Evolutionary conservation across 1,140 invertebrate genomes (phyloP), one percentile per base, ranked within the genome.

Genomic region (Drosophila mojavensis): DNA sequence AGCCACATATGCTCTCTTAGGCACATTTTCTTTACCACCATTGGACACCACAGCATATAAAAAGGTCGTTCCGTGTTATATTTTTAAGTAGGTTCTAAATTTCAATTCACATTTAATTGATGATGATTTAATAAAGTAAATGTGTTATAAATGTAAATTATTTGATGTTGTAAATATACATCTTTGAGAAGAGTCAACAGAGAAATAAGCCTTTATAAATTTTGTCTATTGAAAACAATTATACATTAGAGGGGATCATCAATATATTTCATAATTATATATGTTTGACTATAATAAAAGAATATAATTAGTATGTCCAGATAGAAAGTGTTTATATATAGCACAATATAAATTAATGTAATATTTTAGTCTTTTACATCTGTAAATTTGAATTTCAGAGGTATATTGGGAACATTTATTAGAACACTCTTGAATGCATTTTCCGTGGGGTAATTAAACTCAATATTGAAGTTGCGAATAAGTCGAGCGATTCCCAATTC

Each of bases 401-500:
- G 90, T 13, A 91, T 90, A 55, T 91, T 91, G 3, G 90, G 91
- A n/a, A 86, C 30, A 62, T 86, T 79, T 13, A 92, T 72, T 9
- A 91, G n/a, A 0, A 65, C 9, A 9, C 54, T 62, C 11, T 66
- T 81, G 13, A 89, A 91, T 1, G 86, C 72, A 5, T 90, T 79
- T 2, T 85, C 75, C 0, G 79, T 90, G 0, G 84, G 17, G 58
- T 92, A 58, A 28, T 92, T 90, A 26, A 94, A 95, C 58, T 94
- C 93, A 1, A 94, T 74, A 20, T 93, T 73, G 67, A 94, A 95
- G 70, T 94, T 93, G 39, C 94, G 91, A 51, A 94, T 89, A 4
- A 96, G 91, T 78, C 95, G 94, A 3, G 94, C 91, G 1, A 95
- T 65, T 20, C 94, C 94, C 39, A 95, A 91, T 76, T 95, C 94